Evolutionary conservation across 2,113 vertebrate genomes (phyloP).

Genomic region (Amazona vittata): DNA sequence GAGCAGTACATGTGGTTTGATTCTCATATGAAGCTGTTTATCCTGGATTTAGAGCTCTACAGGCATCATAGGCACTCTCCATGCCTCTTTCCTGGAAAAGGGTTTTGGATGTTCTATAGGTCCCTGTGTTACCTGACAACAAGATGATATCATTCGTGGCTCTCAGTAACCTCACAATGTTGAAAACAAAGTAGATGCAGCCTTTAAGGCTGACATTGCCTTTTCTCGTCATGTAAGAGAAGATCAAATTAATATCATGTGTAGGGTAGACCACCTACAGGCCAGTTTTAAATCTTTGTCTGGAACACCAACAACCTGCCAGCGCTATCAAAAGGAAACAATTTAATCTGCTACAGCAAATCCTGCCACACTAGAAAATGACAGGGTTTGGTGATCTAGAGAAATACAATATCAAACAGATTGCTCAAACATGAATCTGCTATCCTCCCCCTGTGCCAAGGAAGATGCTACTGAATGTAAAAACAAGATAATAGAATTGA

Average conservation of each 20-base stretch:
- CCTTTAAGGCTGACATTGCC: neutral
- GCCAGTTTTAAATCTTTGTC: neutral
- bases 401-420: conserved; percentile 12
- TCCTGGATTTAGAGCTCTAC: neutral
- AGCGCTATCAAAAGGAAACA: neutral
- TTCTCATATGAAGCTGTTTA: neutral
- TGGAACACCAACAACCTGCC: neutral
- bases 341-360: neutral
- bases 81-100: neutral
- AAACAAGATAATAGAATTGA: conserved; percentile 39
- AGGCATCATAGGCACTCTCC: neutral
- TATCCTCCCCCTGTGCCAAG: neutral
- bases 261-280: neutral
- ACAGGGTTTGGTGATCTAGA: conserved; percentile 17
- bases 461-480: conserved; percentile 8
- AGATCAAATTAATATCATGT: neutral
- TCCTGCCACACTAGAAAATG: neutral
- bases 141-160: neutral
- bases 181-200: neutral
- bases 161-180: neutral
- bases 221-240: neutral
- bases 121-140: neutral
- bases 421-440: conserved; percentile 33
- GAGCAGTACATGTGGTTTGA: neutral
- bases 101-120: neutral